Conservation (phyloP, 92 coral and sea anemone species). For the Umimayanthus kanabou region DNA sequence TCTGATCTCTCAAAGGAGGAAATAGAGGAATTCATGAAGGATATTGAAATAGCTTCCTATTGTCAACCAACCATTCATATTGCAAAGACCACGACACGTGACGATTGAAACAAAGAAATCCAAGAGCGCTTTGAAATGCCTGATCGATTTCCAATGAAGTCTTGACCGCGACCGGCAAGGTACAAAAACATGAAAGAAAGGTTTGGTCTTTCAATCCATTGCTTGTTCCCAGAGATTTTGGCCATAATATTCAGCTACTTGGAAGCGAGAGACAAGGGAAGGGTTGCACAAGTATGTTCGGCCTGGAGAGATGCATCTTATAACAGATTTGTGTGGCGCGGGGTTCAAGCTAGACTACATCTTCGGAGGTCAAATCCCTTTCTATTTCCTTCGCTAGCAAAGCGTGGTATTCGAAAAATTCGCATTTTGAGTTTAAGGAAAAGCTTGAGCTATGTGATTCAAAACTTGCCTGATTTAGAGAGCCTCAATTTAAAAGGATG, state of each 20-base stretch:
- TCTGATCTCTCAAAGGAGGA: constrained; percentile 23
- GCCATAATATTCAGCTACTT: constrained; percentile 96
- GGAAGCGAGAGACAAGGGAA: constrained; percentile 95
- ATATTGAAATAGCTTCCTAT: constrained; percentile 36
- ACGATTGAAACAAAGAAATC: constrained; percentile 52
- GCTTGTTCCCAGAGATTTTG: constrained; percentile 97
- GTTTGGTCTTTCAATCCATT: constrained; percentile 76
- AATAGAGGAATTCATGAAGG: constrained; percentile 39
- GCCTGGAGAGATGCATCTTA: constrained; percentile 98
- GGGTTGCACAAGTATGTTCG: constrained; percentile 94
- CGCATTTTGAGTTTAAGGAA: constrained; percentile 94
- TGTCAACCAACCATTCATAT: constrained; percentile 33
- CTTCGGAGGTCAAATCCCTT: constrained; percentile 95
- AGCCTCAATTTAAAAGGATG: constrained; percentile 96
- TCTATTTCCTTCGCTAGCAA: constrained; percentile 96
- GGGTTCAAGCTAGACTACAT: constrained; percentile 97
- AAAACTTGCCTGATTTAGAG: constrained; percentile 88
- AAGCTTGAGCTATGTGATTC: constrained; percentile 91
- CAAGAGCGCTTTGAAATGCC: constrained; percentile 79
- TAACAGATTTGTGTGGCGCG: constrained; percentile 95
- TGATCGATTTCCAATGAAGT: constrained; percentile 49
- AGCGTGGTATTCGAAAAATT: constrained; percentile 98
- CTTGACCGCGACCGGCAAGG: constrained; percentile 47
- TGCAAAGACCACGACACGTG: constrained; percentile 28
- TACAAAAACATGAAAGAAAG: constrained; percentile 70